Base-by-base conservation (phyloP, 2,888 invertebrate genomes). In the Drosophila tanythrix region DNA sequence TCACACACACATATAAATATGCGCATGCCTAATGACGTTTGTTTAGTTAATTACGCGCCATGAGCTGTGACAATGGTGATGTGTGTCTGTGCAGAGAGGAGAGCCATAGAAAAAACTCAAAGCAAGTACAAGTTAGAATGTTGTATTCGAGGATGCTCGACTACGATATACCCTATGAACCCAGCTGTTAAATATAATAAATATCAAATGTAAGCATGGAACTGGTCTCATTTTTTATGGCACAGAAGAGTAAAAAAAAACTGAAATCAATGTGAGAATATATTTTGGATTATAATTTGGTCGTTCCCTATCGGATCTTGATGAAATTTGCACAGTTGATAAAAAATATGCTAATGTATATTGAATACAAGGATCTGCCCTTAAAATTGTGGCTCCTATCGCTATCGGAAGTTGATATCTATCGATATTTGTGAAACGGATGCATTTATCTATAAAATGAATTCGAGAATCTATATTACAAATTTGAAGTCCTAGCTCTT, bases 41-140 rank as follows among this genome's bases (percentile, higher is more conserved):
- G 90, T 89, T 90, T 89, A 91, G 90, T 90, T 90, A 90, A 90
- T 90, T 90, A 90, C 90, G 83, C 87, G 87, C 88, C 86, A 88
- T 88, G 87, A 89, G 90, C 82, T 88, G 79, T 83, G 80, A 83
- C 86, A 88, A 90, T 85, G 86, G 86, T 74, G 81, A 85, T 74
- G 79, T 76, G 33, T 52, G 76, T 70, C 69, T 76, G 77, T 74
- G 70, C 66, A 68, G 57, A 59, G 71, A 50, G 27, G 38, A 25
- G 67, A 73, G 72, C 72, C 66, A 74, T 61, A 68, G 70, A 78
- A 76, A 46, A 75, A 75, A 79, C 69, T 70, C 62, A 70, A 70
- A 62, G 50, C 65, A 64, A 62, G 46, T 46, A 46, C 46, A 46
- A 25, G 25, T 25, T 25, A 15, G 25, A 46, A 15, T 15, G 46